These are phyloP conservation scores for Toxostoma redivivum DNA, from an alignment of 2,113 vertebrate genomes.

Conservation along the genomic window DNA sequence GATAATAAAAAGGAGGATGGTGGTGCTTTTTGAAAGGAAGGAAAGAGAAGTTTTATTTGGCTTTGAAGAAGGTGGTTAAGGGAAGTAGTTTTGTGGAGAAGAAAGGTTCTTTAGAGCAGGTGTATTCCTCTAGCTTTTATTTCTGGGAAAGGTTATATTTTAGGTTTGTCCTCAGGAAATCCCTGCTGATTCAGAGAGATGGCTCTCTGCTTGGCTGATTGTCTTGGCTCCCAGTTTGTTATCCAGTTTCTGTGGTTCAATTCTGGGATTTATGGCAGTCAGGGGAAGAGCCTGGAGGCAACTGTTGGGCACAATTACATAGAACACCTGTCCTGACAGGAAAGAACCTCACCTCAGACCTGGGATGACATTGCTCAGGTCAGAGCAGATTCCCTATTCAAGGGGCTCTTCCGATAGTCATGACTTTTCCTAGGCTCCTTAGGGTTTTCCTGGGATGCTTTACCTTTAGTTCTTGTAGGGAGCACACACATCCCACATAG, in stretches of 20 bases:
- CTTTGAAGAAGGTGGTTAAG: neutral
- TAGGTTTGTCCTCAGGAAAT: neutral
- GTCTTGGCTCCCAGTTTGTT: neutral
- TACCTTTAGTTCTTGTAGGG: accelerated
- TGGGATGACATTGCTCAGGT: neutral
- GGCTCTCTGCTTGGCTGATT: neutral
- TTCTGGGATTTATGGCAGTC: neutral
- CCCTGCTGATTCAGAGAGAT: neutral
- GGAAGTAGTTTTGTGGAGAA: neutral
- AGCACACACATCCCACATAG: accelerated
- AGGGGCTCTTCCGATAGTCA: neutral
- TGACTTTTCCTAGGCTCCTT: neutral
- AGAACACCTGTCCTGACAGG: neutral
- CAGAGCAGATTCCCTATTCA: neutral
- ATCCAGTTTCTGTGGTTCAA: neutral
- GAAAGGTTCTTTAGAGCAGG: neutral
- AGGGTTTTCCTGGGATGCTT: neutral
- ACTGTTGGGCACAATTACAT: neutral
- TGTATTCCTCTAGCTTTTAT: neutral
- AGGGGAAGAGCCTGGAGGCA: neutral
- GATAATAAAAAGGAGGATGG: neutral
- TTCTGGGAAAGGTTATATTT: neutral
- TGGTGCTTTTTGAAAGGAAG: neutral
- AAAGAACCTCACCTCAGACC: neutral
- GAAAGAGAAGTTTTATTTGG: neutral